These are phyloP conservation scores for Labia minor DNA, from an alignment of 2,888 invertebrate genomes.

Conservation along the genomic window DNA sequence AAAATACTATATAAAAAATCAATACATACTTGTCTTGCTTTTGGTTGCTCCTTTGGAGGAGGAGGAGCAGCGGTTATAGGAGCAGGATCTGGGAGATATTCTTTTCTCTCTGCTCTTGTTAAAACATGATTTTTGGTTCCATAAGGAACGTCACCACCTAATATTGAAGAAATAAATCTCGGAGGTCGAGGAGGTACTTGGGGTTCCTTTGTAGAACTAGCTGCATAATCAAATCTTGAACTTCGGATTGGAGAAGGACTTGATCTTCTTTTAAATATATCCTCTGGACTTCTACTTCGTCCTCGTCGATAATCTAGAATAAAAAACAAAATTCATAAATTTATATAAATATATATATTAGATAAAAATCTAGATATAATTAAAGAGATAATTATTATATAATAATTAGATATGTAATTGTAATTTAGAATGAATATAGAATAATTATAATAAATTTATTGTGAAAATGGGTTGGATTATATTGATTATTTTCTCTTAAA, in stretches of 20 bases:
- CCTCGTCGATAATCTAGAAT: slow-evolving; percentile 30
- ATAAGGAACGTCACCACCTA: slow-evolving; percentile 70
- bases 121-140: slow-evolving; percentile 45
- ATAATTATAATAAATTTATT: too few relatives aligned
- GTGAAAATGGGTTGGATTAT: too few relatives aligned
- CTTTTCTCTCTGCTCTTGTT: slow-evolving; percentile 73
- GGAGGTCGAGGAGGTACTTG: slow-evolving; percentile 39
- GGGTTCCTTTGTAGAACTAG: slow-evolving; percentile 20
- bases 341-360: too few relatives aligned
- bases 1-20: too few relatives aligned
- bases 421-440: too few relatives aligned
- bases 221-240: slow-evolving; percentile 25
- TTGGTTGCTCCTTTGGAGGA: slow-evolving; percentile 21
- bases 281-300: background rate
- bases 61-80: slow-evolving; percentile 19
- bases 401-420: too few relatives aligned
- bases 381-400: background rate
- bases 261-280: background rate
- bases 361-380: background rate
- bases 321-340: slow-evolving; percentile 30
- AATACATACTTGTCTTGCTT: slow-evolving; percentile 3
- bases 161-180: slow-evolving; percentile 66
- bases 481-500: too few relatives aligned
- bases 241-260: slow-evolving; percentile 3
- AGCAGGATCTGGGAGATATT: slow-evolving; percentile 46